A percentile compares a stretch with the other conserved stretches of the same genome.
Evolutionary conservation across 1,140 invertebrate genomes (phyloP).

Genomic region (Heliconius melpomene): DNA sequence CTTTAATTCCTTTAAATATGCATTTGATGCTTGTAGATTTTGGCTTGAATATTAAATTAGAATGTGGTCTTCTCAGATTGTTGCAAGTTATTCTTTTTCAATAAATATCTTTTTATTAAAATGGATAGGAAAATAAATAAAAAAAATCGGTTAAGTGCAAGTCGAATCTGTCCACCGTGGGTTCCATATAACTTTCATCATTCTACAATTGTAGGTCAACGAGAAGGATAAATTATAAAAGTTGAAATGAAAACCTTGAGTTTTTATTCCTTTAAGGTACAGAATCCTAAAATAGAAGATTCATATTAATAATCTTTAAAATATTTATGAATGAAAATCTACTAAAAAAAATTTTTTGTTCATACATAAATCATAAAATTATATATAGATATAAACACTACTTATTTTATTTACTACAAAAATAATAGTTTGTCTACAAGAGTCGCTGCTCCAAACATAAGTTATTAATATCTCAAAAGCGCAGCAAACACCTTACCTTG

Average conservation of each 20-base stretch:
- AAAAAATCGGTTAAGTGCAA: too few relatives aligned
- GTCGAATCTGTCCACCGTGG: too few relatives aligned
- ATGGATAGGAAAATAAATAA: background rate
- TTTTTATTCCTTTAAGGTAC: too few relatives aligned
- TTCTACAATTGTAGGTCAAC: too few relatives aligned
- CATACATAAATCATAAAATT: background rate
- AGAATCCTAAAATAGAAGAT: too few relatives aligned
- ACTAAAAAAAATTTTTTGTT: too few relatives aligned
- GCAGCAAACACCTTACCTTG: conserved; percentile 1
- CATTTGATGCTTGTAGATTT: background rate
- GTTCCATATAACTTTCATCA: too few relatives aligned
- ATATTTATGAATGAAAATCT: too few relatives aligned
- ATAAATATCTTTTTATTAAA: background rate
- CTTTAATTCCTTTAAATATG: background rate
- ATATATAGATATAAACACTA: background rate
- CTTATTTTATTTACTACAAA: background rate
- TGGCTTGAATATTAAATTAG: background rate
- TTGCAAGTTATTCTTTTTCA: background rate
- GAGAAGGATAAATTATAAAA: too few relatives aligned
- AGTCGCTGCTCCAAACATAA: conserved; percentile 4
- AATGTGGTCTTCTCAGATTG: background rate
- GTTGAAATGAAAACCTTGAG: too few relatives aligned
- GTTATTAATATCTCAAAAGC: conserved; percentile 22
- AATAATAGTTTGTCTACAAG: background rate
- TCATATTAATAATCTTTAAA: too few relatives aligned